These are phyloP conservation scores for Ammospiza nelsoni DNA, from an alignment of 2,113 vertebrate genomes.

Conservation along the genomic window DNA sequence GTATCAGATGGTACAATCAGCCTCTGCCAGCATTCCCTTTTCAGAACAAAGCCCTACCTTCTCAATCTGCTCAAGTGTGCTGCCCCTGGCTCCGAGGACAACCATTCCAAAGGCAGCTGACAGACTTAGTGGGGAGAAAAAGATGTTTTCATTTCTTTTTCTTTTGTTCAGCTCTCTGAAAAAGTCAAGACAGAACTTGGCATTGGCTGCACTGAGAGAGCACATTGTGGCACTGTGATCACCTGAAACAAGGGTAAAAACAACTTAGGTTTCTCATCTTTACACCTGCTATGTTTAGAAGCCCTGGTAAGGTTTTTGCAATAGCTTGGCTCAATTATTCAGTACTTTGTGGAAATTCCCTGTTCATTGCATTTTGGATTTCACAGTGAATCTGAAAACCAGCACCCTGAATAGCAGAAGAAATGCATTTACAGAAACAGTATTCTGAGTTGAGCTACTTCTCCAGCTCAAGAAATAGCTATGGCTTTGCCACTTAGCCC, in stretches of 20 bases:
- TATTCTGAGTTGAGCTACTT: background rate
- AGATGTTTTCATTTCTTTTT: conserved; percentile 43
- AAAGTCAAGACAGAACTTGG: conserved; percentile 57
- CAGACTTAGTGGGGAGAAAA: conserved; percentile 53
- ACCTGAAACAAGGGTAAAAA: background rate
- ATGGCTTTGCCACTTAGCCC: background rate
- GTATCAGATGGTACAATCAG: background rate
- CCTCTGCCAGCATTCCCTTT: background rate
- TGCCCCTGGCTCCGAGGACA: conserved; percentile 31
- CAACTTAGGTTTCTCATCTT: background rate
- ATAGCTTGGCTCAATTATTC: background rate
- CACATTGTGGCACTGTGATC: background rate
- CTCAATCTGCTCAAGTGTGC: conserved; percentile 50
- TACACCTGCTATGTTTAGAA: background rate
- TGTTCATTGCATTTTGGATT: background rate
- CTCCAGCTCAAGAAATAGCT: background rate
- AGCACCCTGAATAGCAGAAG: background rate
- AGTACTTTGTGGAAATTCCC: background rate
- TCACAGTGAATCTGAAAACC: background rate
- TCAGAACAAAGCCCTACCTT: background rate
- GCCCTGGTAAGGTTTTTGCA: background rate
- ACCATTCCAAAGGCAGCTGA: conserved; percentile 63
- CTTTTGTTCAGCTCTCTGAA: conserved; percentile 43
- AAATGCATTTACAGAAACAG: background rate
- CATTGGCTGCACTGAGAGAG: conserved; percentile 44